Percentiles rank a stretch among this genome's conserved stretches.
These are phyloP conservation scores for Cephonodes hylas DNA, from an alignment of 2,888 invertebrate species.

Conservation along the genomic window DNA sequence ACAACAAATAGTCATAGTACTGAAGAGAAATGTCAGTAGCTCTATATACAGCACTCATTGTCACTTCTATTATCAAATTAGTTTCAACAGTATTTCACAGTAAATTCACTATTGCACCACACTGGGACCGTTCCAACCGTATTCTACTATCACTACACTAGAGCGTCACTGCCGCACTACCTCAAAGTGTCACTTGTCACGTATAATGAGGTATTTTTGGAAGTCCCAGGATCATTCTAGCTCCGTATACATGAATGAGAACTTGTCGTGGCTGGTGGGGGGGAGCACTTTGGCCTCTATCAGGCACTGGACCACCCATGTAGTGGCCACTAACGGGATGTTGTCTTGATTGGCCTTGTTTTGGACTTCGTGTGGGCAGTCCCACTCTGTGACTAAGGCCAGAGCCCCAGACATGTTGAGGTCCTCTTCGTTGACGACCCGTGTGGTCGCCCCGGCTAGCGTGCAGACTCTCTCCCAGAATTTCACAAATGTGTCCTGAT, in stretches of 20 bases:
- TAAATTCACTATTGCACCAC: background rate
- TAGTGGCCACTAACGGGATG: slow-evolving; percentile 84
- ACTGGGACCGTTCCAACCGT: background rate
- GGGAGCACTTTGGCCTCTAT: slow-evolving; percentile 80
- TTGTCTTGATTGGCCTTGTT: slow-evolving; percentile 79
- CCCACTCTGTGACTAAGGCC: slow-evolving; percentile 82
- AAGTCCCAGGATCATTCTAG: slow-evolving; percentile 80
- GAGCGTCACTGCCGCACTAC: slow-evolving; percentile 25
- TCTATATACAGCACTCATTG: background rate
- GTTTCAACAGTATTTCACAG: background rate
- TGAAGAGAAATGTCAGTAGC: background rate
- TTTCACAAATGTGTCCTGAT: slow-evolving; percentile 76
- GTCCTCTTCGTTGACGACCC: slow-evolving; percentile 72
- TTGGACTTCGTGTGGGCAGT: slow-evolving; percentile 80
- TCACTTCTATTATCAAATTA: background rate
- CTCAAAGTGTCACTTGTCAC: slow-evolving; percentile 72
- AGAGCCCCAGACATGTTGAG: slow-evolving; percentile 69
- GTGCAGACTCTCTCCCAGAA: slow-evolving; percentile 84
- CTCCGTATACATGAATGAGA: slow-evolving; percentile 78
- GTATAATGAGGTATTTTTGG: slow-evolving; percentile 71
- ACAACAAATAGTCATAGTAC: slow-evolving; percentile 21
- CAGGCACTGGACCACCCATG: slow-evolving; percentile 86
- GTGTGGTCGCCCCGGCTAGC: slow-evolving; percentile 76
- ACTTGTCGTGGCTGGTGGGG: slow-evolving; percentile 75
- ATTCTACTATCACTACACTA: slow-evolving; percentile 4